phyloP scores from a whole-genome alignment of 2,113 vertebrate genomes.

The Cavia aperea region DNA sequence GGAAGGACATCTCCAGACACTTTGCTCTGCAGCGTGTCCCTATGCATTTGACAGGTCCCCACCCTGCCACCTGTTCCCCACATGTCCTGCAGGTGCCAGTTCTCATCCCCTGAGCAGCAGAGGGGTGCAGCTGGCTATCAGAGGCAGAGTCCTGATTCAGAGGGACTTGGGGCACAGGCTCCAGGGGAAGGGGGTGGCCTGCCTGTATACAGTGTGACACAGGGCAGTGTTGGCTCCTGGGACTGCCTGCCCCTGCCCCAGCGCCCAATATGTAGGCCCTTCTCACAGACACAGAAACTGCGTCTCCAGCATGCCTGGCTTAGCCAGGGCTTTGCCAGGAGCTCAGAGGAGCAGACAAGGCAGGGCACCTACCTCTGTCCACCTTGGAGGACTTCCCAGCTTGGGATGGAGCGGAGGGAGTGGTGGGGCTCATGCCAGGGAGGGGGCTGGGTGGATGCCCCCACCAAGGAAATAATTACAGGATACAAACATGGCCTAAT shows the following conservation, averaged over 20 bases:
- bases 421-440: rapidly evolving
- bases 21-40: background rate
- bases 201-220: rapidly evolving
- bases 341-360: background rate
- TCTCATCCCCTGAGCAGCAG: background rate
- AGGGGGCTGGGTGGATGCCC: background rate
- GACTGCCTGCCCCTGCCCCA: rapidly evolving
- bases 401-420: rapidly evolving
- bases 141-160: background rate
- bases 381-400: rapidly evolving
- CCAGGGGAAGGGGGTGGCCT: rapidly evolving
- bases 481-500: conserved; percentile 25
- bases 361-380: no score
- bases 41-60: background rate
- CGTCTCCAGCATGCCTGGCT: background rate
- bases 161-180: no score
- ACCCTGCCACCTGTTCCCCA: background rate
- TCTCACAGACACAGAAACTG: background rate
- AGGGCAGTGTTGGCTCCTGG: background rate
- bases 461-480: background rate
- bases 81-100: no score
- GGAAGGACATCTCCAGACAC: rapidly evolving
- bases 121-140: no score
- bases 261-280: background rate
- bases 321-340: background rate